A percentile compares a stretch with the other conserved stretches of the same genome.
phyloP scores from a whole-genome alignment of 2,888 invertebrate species.

The Chirona hameri region DNA sequence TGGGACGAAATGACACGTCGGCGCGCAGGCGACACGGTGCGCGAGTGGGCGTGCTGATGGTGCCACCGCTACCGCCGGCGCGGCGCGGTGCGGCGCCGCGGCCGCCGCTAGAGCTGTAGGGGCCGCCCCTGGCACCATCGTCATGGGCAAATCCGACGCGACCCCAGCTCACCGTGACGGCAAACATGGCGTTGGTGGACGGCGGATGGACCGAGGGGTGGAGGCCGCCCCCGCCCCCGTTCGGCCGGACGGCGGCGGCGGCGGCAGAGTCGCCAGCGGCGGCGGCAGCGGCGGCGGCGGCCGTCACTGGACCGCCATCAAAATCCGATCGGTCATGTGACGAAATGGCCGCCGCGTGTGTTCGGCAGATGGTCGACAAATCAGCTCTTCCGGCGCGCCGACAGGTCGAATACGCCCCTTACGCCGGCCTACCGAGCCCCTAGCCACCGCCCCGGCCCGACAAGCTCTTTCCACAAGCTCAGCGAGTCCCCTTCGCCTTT shows the following conservation, averaged over 20 bases:
- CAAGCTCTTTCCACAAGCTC: too few relatives aligned
- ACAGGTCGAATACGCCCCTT: background rate
- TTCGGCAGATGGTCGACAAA: background rate
- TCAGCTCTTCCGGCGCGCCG: background rate
- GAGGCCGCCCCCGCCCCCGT: too few relatives aligned
- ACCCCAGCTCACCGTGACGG: too few relatives aligned
- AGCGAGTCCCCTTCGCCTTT: too few relatives aligned
- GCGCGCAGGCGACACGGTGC: background rate
- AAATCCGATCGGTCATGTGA: background rate
- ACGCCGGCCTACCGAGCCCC: background rate
- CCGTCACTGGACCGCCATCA: background rate
- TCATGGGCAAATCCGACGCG: too few relatives aligned
- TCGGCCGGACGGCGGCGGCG: too few relatives aligned
- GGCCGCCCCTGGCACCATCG: too few relatives aligned
- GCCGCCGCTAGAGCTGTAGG: background rate
- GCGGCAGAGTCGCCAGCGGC: background rate
- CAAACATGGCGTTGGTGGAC: too few relatives aligned
- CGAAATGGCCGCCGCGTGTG: background rate
- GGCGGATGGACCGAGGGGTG: too few relatives aligned
- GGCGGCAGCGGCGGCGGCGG: too few relatives aligned
- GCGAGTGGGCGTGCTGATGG: background rate
- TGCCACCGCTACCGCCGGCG: background rate
- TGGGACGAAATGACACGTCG: conserved; percentile 4
- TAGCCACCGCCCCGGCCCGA: background rate
- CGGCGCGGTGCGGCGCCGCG: background rate